Percentiles rank a stretch among this genome's conserved stretches.
Conservation (phyloP, 2,888 invertebrate genomes). For the Anodontia alba region DNA sequence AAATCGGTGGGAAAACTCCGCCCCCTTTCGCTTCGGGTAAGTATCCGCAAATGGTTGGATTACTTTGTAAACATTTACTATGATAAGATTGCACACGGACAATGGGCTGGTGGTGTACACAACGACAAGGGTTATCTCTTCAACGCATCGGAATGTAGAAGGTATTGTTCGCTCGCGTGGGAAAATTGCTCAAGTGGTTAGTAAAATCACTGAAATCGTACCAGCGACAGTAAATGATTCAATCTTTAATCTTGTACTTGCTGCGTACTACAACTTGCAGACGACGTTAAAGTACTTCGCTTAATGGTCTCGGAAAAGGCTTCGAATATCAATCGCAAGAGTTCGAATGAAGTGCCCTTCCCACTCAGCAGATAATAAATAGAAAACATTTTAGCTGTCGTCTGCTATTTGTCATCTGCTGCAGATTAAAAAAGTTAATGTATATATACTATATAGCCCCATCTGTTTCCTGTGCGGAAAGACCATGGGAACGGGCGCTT, state of each 20-base stretch:
- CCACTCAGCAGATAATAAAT: too few relatives aligned
- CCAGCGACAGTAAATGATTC: conserved; percentile 4
- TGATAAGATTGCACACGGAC: conserved; percentile 59
- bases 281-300: too few relatives aligned
- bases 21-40: conserved; percentile 57
- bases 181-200: conserved; percentile 44
- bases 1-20: conserved; percentile 64
- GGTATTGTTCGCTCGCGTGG: conserved; percentile 59
- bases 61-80: conserved; percentile 61
- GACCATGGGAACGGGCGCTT: conserved; percentile 6
- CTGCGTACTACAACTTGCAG: too few relatives aligned
- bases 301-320: too few relatives aligned
- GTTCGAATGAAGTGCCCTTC: too few relatives aligned
- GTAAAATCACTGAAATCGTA: conserved; percentile 6
- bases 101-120: conserved; percentile 51
- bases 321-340: too few relatives aligned
- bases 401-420: too few relatives aligned
- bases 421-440: too few relatives aligned
- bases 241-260: neutral
- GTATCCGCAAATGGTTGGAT: conserved; percentile 58
- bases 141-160: conserved; percentile 49
- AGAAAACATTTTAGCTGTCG: too few relatives aligned
- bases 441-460: too few relatives aligned
- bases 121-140: conserved; percentile 49
- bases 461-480: neutral